Evolutionary conservation across 2,888 invertebrate species (phyloP).

Genomic region (Eilema caniola): DNA sequence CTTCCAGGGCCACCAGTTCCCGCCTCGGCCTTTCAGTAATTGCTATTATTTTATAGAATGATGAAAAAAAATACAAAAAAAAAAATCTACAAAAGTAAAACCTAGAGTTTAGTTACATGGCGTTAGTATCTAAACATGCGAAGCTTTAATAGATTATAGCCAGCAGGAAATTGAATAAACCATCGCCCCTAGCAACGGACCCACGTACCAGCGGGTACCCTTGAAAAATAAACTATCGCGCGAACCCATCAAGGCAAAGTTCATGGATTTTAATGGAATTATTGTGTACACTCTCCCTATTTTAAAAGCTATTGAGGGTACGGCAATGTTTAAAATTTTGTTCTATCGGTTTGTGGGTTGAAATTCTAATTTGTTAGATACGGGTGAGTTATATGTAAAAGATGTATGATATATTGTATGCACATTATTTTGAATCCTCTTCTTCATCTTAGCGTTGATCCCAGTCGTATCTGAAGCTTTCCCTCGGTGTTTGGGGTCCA

Average conservation of each 20-base stretch:
- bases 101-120: not conserved
- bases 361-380: not conserved
- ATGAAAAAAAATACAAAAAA: not conserved
- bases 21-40: too few relatives aligned
- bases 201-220: constrained; percentile 26
- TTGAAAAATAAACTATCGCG: constrained; percentile 36
- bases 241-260: not conserved
- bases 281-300: not conserved
- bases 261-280: not conserved
- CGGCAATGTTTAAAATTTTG: not conserved
- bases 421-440: too few relatives aligned
- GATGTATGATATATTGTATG: too few relatives aligned
- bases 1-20: too few relatives aligned
- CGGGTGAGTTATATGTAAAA: not conserved
- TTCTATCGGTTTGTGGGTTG: not conserved
- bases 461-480: too few relatives aligned
- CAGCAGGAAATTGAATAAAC: constrained; percentile 63
- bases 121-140: constrained; percentile 7
- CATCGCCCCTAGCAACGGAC: constrained; percentile 45
- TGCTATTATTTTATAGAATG: too few relatives aligned
- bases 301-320: not conserved
- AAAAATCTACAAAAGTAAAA: not conserved
- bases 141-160: constrained; percentile 53
- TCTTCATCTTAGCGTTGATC: too few relatives aligned
- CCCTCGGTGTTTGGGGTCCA: too few relatives aligned